These are phyloP conservation scores for Pogonophryne albipinna DNA, from an alignment of 2,797 vertebrate species.

Conservation along the genomic window DNA sequence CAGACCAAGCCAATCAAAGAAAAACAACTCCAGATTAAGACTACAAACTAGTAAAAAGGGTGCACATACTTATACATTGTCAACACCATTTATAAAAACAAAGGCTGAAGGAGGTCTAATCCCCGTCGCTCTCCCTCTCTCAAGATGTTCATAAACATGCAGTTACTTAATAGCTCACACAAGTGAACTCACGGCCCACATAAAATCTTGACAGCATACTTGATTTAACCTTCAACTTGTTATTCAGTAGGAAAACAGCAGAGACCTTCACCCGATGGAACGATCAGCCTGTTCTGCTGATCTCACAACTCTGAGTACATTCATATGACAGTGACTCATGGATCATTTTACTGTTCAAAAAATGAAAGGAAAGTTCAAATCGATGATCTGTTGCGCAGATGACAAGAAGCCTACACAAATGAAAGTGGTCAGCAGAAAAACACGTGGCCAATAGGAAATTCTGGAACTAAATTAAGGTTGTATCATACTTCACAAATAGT, in stretches of 20 bases:
- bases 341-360: slow-evolving; percentile 23
- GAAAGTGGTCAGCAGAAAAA: slow-evolving; percentile 11
- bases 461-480: slow-evolving; percentile 9
- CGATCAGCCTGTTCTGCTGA: slow-evolving; percentile 49
- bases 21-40: slow-evolving; percentile 21
- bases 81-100: slow-evolving; percentile 30
- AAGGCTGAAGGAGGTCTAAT: slow-evolving; percentile 17
- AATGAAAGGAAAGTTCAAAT: neutral
- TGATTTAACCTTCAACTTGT: slow-evolving; percentile 4
- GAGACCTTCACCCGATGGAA: neutral
- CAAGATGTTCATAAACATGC: slow-evolving; percentile 32
- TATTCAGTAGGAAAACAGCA: slow-evolving; percentile 10
- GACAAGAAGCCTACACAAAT: slow-evolving; percentile 28
- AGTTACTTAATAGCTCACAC: slow-evolving; percentile 23
- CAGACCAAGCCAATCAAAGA: neutral
- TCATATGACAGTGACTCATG: slow-evolving; percentile 39
- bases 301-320: slow-evolving; percentile 25
- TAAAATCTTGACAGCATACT: slow-evolving; percentile 33
- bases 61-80: slow-evolving; percentile 22
- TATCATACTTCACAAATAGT: neutral
- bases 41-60: neutral
- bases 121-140: slow-evolving; percentile 13
- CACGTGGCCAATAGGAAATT: slow-evolving; percentile 8
- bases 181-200: slow-evolving; percentile 25
- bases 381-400: slow-evolving; percentile 61